A percentile compares a stretch with the other conserved stretches of the same genome.
Conservation (phyloP, 2,113 vertebrate species). For the Canis aureus region DNA sequence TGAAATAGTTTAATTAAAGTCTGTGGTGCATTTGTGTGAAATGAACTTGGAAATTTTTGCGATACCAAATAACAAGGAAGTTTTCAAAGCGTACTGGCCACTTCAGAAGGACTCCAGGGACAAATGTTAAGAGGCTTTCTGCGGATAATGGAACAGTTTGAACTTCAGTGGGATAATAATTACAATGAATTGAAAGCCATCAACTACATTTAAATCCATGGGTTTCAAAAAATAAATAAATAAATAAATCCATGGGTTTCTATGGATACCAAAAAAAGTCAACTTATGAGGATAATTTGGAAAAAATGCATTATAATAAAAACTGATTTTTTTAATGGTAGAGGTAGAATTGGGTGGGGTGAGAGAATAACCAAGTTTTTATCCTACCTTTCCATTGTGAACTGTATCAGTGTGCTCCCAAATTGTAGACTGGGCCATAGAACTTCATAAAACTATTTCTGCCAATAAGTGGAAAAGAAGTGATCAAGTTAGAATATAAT, state of each 20-base stretch:
- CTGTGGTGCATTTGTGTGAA: background rate
- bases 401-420: background rate
- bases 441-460: background rate
- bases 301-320: background rate
- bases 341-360: background rate
- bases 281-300: background rate
- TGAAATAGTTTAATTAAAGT: background rate
- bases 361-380: background rate
- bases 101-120: background rate
- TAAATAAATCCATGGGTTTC: background rate
- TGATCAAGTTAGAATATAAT: background rate
- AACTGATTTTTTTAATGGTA: background rate
- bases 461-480: background rate
- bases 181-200: background rate
- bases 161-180: background rate
- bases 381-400: background rate
- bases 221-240: too few relatives aligned
- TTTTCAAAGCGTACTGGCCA: background rate
- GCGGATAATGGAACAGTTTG: background rate
- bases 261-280: background rate
- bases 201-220: background rate
- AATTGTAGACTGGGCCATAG: background rate
- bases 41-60: background rate
- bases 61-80: background rate
- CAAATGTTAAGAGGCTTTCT: background rate